Evolutionary conservation across 2,888 invertebrate genomes (phyloP), one percentile per base, ranked within the genome.

Genomic region (Melangyna quadrimaculata): DNA sequence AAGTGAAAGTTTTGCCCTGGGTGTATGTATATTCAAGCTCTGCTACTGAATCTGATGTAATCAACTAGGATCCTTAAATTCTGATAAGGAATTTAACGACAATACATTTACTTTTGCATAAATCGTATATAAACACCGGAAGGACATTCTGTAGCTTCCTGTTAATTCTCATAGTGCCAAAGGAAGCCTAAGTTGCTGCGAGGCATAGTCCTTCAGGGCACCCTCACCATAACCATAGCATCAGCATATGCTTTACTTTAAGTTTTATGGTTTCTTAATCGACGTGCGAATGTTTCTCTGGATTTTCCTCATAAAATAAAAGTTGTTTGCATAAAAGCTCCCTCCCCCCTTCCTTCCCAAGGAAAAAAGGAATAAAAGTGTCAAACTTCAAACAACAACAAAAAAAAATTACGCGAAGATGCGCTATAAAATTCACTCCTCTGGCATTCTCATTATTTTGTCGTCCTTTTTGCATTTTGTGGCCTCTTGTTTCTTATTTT

Each of bases 181-280:
- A 45, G n/a, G n/a, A 29, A 29, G 53, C 55, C 45, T 77, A 79
- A 79, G 67, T 74, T 74, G 83, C 82, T 72, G 9, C 14, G 51
- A 17, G 29, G 29, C 5, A 32, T 14, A 43, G 71, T 32, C 77
- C 80, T 45, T 65, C 29, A 65, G 72, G 84, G 81, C 71, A 67
- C 4, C 14, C 29, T 8, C 17, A 14, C 71, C 71, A 3, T 14
- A 14, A 8, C 17, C 14, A 6, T 19, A 19, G 3, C 10, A 1
- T n/a, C 2, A 35, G 35, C 17, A 86, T 80, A 86, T 77, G 80
- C 75, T 53, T 17, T 43, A 12, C 72, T 17, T 69, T 63, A 73
- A 86, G 77, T 81, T 86, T 86, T 77, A 86, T 86, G 77, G 77
- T 70, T 86, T 86, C 78, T 77, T 81, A 81, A 86, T 86, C 81